phyloP scores from a whole-genome alignment of 1,140 invertebrate genomes.

The Pygmarrhopalites habei region DNA sequence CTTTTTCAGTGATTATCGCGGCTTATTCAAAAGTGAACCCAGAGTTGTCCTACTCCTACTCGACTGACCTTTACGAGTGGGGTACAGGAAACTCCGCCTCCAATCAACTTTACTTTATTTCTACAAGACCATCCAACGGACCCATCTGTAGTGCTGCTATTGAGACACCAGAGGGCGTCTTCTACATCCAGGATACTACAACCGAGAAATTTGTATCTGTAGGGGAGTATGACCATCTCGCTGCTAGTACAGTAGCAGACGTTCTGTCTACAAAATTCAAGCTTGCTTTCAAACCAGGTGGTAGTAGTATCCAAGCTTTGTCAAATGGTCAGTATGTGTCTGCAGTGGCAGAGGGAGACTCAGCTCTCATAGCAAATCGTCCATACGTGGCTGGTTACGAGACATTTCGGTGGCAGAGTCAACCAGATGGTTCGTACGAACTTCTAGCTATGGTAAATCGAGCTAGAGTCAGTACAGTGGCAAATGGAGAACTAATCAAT shows the following conservation, averaged over 20 bases:
- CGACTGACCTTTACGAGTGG: constrained; percentile 27
- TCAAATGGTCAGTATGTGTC: constrained; percentile 8
- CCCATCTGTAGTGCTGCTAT: constrained; percentile 21
- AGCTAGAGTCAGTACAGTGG: not conserved
- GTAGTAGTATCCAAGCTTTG: constrained; percentile 14
- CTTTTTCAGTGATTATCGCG: constrained; percentile 26
- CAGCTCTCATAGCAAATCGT: constrained; percentile 2
- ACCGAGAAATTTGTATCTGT: constrained; percentile 17
- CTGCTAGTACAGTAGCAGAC: constrained; percentile 10
- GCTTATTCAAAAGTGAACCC: constrained; percentile 32
- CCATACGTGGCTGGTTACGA: constrained; percentile 15
- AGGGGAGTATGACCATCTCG: not conserved
- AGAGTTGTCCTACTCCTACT: constrained; percentile 17
- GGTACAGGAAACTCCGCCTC: constrained; percentile 33
- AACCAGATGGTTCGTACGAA: constrained; percentile 1
- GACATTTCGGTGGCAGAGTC: constrained; percentile 19
- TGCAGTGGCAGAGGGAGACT: constrained; percentile 9
- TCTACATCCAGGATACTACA: constrained; percentile 27
- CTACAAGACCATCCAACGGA: constrained; percentile 14
- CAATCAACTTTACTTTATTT: constrained; percentile 29
- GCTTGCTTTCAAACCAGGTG: constrained; percentile 24
- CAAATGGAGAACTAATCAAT: constrained; percentile 4
- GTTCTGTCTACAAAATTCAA: constrained; percentile 22
- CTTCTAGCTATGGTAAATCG: constrained; percentile 29
- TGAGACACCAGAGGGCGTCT: constrained; percentile 28